phyloP scores from a whole-genome alignment of 2,797 vertebrate species.

The Orientallactaga sibirica region DNA sequence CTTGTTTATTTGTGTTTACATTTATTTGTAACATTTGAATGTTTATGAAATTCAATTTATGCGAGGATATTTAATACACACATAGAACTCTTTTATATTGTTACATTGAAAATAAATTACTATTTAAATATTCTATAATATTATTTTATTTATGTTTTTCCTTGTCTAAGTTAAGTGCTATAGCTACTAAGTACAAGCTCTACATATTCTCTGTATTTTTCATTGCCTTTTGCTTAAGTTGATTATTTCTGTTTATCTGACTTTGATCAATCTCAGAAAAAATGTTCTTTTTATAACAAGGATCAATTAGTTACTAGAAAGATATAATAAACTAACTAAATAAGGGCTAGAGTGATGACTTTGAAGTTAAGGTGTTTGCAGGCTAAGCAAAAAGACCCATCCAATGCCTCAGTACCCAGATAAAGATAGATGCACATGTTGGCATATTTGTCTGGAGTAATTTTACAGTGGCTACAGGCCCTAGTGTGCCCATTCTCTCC shows the following conservation, averaged over 20 bases:
- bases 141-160: slow-evolving; percentile 30
- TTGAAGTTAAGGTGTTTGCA: too few relatives aligned
- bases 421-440: too few relatives aligned
- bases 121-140: slow-evolving; percentile 44
- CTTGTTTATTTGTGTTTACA: slow-evolving; percentile 32
- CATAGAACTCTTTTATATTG: slow-evolving; percentile 49
- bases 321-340: neutral
- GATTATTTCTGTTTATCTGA: slow-evolving; percentile 50
- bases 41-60: slow-evolving; percentile 11
- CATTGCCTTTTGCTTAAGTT: neutral
- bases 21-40: slow-evolving; percentile 49
- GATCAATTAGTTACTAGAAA: slow-evolving; percentile 46
- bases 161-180: slow-evolving; percentile 36
- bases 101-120: slow-evolving; percentile 39
- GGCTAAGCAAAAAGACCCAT: too few relatives aligned
- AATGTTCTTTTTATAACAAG: slow-evolving; percentile 48
- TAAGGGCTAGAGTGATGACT: too few relatives aligned
- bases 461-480: too few relatives aligned
- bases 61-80: slow-evolving; percentile 2
- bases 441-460: too few relatives aligned
- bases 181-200: neutral
- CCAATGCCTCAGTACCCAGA: too few relatives aligned
- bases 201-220: neutral
- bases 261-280: slow-evolving; percentile 65
- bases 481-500: too few relatives aligned